These are phyloP conservation scores for Patiria miniata DNA, from an alignment of 35 echinoderm and acorn worm species.

Conservation along the genomic window DNA sequence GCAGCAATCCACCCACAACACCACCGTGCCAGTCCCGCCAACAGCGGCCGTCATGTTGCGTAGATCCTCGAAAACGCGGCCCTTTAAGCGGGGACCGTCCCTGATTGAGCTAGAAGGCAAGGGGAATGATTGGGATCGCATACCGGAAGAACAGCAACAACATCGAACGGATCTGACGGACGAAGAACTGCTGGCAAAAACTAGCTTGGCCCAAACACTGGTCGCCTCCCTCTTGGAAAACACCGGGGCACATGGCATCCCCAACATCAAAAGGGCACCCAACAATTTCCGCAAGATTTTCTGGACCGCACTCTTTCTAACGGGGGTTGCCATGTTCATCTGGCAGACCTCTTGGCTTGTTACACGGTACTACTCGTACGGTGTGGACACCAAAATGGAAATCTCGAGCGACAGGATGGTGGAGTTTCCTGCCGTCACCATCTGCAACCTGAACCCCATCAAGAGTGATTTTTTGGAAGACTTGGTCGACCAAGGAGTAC, in stretches of 20 bases:
- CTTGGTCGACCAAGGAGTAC: not conserved
- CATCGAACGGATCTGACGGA: too few relatives aligned
- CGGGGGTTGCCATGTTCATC: not conserved
- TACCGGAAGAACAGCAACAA: too few relatives aligned
- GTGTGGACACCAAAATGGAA: constrained; percentile 25
- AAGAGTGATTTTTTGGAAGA: not conserved
- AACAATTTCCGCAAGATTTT: constrained; percentile 21
- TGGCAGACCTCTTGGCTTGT: constrained; percentile 29
- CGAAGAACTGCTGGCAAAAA: too few relatives aligned
- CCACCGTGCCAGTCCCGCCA: not conserved
- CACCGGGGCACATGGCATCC: constrained; percentile 55
- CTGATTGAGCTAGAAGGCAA: not conserved
- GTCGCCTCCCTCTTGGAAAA: constrained; percentile 31
- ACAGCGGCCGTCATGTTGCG: not conserved
- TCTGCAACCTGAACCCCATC: constrained; percentile 66
- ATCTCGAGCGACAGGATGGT: constrained; percentile 24
- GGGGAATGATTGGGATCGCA: too few relatives aligned
- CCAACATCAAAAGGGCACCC: constrained; percentile 48
- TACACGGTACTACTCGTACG: constrained; percentile 19
- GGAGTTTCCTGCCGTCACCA: constrained; percentile 53
- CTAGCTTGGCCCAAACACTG: not conserved
- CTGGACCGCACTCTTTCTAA: constrained; percentile 3
- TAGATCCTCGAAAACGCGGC: not conserved
- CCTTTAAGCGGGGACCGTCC: not conserved
- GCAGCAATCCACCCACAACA: not conserved